phyloP scores from a whole-genome alignment of 2,888 invertebrate genomes.

The Gnatocerus cornutus region DNA sequence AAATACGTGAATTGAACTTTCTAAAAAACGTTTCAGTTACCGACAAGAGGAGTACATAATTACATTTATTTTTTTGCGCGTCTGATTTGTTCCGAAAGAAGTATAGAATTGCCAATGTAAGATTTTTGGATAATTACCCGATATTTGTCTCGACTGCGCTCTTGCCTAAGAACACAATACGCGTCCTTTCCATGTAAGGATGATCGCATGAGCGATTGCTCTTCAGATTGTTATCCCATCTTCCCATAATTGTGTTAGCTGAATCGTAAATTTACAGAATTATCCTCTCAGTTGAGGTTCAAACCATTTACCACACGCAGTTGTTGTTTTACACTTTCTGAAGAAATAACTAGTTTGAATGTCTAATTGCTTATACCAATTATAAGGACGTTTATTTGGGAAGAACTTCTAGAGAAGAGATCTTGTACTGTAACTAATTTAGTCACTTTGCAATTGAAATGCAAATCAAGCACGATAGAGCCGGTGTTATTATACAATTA shows the following conservation, averaged over 20 bases:
- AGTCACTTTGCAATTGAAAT: conserved; percentile 41
- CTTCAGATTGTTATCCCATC: conserved; percentile 32
- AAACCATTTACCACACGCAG: conserved; percentile 34
- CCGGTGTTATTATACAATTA: conserved; percentile 10
- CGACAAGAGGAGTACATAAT: no score
- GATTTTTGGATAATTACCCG: no score
- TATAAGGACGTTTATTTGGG: conserved; percentile 41
- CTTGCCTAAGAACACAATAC: conserved; percentile 1
- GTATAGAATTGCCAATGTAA: no score
- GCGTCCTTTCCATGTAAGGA: conserved; percentile 8
- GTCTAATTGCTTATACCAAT: conserved; percentile 45
- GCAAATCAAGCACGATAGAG: conserved; percentile 32
- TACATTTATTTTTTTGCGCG: no score
- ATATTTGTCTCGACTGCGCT: not conserved
- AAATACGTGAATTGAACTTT: no score
- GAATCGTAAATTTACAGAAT: conserved; percentile 45
- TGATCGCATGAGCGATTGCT: conserved; percentile 24
- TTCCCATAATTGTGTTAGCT: conserved; percentile 31
- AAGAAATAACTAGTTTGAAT: conserved; percentile 42
- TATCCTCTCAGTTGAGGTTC: conserved; percentile 44
- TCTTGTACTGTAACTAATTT: conserved; percentile 37
- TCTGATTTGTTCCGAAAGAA: no score
- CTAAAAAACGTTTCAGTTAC: no score
- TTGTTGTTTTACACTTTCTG: conserved; percentile 37
- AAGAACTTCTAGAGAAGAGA: conserved; percentile 19